Percentiles rank a stretch among this genome's conserved stretches.
Conservation (phyloP, 2,113 vertebrate genomes). For the Anarhynchus alexandrinus region DNA sequence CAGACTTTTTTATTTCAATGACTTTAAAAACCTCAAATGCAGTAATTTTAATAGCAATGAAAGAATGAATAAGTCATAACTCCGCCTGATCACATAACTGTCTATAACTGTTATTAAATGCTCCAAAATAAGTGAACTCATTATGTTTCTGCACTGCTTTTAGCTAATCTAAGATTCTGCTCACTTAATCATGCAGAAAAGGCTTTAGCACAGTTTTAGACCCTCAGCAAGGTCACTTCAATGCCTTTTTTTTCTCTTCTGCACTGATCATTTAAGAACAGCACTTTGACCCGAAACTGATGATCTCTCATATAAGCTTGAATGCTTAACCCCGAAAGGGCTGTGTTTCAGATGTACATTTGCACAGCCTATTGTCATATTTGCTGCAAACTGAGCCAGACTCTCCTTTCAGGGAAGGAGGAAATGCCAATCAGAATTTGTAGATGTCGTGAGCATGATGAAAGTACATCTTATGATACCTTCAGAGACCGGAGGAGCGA, state of each 20-base stretch:
- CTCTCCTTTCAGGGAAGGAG: constrained; percentile 48
- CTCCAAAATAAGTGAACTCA: constrained; percentile 86
- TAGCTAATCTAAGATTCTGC: constrained; percentile 84
- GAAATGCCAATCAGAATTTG: constrained; percentile 69
- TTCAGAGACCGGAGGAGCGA: background rate
- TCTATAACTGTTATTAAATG: constrained; percentile 90
- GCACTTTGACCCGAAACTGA: constrained; percentile 79
- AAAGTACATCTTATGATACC: constrained; percentile 54
- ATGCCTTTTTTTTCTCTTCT: constrained; percentile 72
- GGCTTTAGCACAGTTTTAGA: constrained; percentile 79
- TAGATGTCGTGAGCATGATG: constrained; percentile 1
- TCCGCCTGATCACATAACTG: constrained; percentile 88
- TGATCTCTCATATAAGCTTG: constrained; percentile 74
- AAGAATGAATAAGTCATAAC: constrained; percentile 88
- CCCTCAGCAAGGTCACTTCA: constrained; percentile 82
- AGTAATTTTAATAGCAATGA: constrained; percentile 88
- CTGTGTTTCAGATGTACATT: constrained; percentile 69
- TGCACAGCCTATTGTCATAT: constrained; percentile 70
- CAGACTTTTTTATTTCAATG: constrained; percentile 88
- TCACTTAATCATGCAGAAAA: constrained; percentile 85
- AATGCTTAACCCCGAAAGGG: constrained; percentile 69
- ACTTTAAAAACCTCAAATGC: constrained; percentile 86
- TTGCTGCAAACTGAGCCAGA: constrained; percentile 68
- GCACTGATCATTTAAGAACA: constrained; percentile 78
- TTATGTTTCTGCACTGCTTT: constrained; percentile 85